Evolutionary conservation across 2,888 invertebrate species (phyloP), one percentile per base, ranked within the genome.

Genomic region (Heliconius ethilla): DNA sequence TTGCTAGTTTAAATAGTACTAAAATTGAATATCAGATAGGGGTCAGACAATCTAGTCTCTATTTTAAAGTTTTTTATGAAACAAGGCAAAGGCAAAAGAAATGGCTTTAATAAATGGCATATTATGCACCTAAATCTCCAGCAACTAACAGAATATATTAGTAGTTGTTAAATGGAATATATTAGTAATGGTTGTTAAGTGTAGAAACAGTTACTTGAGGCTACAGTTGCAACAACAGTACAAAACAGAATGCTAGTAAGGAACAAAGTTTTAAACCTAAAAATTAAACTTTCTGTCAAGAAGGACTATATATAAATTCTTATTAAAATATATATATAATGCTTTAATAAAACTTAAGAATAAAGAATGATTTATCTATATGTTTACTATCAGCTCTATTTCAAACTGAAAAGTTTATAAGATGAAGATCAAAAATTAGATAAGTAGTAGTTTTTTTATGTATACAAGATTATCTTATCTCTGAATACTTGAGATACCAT

Each of bases 391-490:
- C 22, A 67, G 66, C 66, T 45, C 69, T 69, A 18, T 69, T 25
- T 69, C 9, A 25, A 25, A 65, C 18, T 51, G 2, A 67, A 63
- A 29, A 70, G 51, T 22, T 18, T 74, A 65, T 45, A 27, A 45
- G 45, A 63, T 37, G 15, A 13, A 67, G 66, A 77, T 73, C 51
- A 77, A 72, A 77, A 67, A 73, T 5, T n/a, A 59, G 77, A 77
- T 77, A 77, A 67, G 15, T 29, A 27, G 40, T 51, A 51, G 33
- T 59, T 63, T 76, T n/a, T 55, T 65, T 40, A 45, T 51, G 51
- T 29, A 67, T 29, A 75, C 55, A 75, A 62, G 27, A 75, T 78
- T 75, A 78, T 78, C 77, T 78, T 78, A 78, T 78, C 77, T 25
- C 33, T 59, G 59, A 77, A 29, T 15, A 25, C 66, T 72, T 13